Evolutionary conservation across 2,888 invertebrate species (phyloP).

Genomic region (Acanthoscelides obtectus): DNA sequence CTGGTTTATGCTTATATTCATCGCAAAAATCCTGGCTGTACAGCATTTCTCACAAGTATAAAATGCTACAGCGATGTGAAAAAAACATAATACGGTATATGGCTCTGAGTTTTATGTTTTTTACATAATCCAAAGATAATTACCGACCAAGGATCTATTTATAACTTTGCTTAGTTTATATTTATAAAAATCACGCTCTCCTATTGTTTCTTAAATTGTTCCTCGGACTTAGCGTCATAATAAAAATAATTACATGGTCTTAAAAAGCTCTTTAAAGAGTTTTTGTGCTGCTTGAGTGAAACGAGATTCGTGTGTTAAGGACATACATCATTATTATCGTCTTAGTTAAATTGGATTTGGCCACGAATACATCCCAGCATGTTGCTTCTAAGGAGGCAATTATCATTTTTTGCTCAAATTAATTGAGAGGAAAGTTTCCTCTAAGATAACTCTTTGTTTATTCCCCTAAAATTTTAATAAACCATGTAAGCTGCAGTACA

Average conservation of each 20-base stretch:
- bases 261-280: not conserved
- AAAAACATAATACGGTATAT: not conserved
- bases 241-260: not conserved
- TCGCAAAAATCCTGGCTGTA: not conserved
- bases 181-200: not conserved
- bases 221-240: not conserved
- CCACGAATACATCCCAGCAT: not conserved
- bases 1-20: not conserved
- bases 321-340: not conserved
- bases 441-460: not conserved
- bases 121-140: not conserved
- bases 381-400: not conserved
- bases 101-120: not conserved
- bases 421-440: not conserved
- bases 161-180: not conserved
- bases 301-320: not conserved
- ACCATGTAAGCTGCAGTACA: not conserved
- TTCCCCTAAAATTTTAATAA: not conserved
- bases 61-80: not conserved
- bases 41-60: not conserved
- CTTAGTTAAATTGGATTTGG: not conserved
- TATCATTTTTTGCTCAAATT: not conserved
- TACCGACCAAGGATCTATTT: not conserved
- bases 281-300: not conserved
- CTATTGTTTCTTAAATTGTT: not conserved